Base-by-base conservation (phyloP, 2,888 invertebrate species). In the Zhengitettix transpicula region DNA sequence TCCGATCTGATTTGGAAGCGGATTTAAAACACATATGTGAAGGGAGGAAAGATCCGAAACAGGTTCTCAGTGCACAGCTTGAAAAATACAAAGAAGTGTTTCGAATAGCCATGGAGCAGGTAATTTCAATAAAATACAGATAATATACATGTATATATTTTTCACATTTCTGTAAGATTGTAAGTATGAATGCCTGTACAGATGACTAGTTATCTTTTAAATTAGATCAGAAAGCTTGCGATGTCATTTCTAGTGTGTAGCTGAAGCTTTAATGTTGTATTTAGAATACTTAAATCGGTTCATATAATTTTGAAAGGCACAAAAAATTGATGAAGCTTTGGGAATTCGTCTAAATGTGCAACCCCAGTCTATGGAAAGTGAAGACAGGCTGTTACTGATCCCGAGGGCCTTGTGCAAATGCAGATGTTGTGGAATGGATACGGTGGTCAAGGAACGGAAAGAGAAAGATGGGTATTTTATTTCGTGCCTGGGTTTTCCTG, bases 1-100 rank as follows among this genome's bases (percentile, higher is more conserved):
- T 99, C 10, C 77, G 99, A 58, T 89, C 98, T 0, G 90, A 88
- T 68, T 79, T 99, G 28, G 99, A 99, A 72, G 82, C 83, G 0
- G 95, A 96, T 71, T 76, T 99, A 42, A 89, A 93, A 72, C 78
- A 75, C 40, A 88, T 93, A 59, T 88, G 89, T 68, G 86, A 89
- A 47, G 92, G 93, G 0, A 75, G 77, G 59, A 89, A 86, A 70
- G 75, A 83, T 64, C 86, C 92, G 0, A 78, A 82, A 58, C 75
- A 73, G 1, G 95, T 96, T 1, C 74, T 93, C 55, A 73, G 76
- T 42, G 85, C 87, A 66, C 96, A 96, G 77, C 78, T 89, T 59
- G 65, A 67, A 14, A 93, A 85, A 67, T 98, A 98, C 71, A 85
- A 83, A 67, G 83, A 85, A 63, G 88, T 94, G 0, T 98, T 93